Percentiles rank a stretch among this genome's conserved stretches.
Conservation (phyloP, 2,888 invertebrate species). For the Clanis bilineata region DNA sequence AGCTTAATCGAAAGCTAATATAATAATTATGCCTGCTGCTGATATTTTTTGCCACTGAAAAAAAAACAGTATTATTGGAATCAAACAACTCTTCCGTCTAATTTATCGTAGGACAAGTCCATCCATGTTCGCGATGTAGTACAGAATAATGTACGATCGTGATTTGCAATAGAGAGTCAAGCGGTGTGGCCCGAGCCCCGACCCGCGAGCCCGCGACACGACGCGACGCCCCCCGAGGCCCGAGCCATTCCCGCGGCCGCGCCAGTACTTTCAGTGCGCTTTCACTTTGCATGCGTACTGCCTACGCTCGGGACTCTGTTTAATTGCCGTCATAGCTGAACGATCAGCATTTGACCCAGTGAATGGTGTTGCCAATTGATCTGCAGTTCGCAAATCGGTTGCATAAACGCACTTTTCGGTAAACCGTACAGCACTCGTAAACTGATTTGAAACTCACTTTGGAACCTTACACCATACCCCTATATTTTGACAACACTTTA, state of each 20-base stretch:
- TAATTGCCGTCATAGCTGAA: background rate
- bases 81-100: background rate
- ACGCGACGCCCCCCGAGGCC: background rate
- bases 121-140: background rate
- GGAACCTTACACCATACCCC: no score
- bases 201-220: no score
- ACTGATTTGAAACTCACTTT: no score
- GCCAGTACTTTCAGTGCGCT: background rate
- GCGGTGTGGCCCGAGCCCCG: background rate
- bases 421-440: no score
- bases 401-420: no score
- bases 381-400: no score
- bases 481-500: no score
- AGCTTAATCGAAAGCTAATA: no score
- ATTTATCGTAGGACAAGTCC: background rate
- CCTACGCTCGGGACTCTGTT: background rate
- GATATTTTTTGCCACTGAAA: no score
- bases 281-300: background rate
- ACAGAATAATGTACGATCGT: background rate
- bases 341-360: background rate
- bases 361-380: background rate
- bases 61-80: background rate
- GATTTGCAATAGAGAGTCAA: constrained; percentile 9
- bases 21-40: no score
- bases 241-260: background rate